phyloP scores from a whole-genome alignment of 2,888 invertebrate genomes.

The Chrysina gloriosa region DNA sequence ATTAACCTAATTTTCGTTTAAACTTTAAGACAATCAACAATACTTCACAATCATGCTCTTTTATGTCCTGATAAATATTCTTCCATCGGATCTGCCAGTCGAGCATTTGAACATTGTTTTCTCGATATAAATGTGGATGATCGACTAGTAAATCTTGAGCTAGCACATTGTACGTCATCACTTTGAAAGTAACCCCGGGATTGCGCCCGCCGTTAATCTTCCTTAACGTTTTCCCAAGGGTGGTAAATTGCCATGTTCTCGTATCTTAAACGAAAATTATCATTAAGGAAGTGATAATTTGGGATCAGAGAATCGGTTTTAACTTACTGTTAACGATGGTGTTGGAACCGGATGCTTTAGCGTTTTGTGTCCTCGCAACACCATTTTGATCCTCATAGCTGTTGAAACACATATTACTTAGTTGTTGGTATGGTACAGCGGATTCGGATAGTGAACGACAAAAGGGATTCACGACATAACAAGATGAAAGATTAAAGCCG shows the following conservation, averaged over 20 bases:
- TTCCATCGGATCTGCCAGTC: slow-evolving; percentile 77
- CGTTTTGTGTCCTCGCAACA: background rate
- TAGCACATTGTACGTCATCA: slow-evolving; percentile 90
- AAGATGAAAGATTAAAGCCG: slow-evolving; percentile 13
- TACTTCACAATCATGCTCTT: slow-evolving; percentile 71
- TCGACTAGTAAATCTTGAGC: slow-evolving; percentile 83
- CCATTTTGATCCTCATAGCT: slow-evolving; percentile 29
- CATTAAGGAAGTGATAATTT: too few relatives aligned
- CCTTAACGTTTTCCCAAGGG: slow-evolving; percentile 42
- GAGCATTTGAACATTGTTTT: slow-evolving; percentile 70
- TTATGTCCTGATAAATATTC: slow-evolving; percentile 71
- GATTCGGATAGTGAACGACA: slow-evolving; percentile 32
- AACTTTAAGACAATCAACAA: slow-evolving; percentile 50
- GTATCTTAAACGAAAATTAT: slow-evolving; percentile 26
- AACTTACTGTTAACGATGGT: slow-evolving; percentile 8
- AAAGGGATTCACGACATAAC: slow-evolving; percentile 25
- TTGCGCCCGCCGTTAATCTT: slow-evolving; percentile 41
- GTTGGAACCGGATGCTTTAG: background rate
- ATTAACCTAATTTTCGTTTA: slow-evolving; percentile 29
- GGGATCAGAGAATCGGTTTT: background rate
- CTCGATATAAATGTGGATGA: slow-evolving; percentile 79
- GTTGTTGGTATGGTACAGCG: slow-evolving; percentile 29
- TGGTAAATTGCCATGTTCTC: slow-evolving; percentile 44
- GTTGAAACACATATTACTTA: slow-evolving; percentile 41
- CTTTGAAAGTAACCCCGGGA: slow-evolving; percentile 69